Base-by-base conservation (phyloP, 2,113 vertebrate genomes). In the Peromyscus leucopus region DNA sequence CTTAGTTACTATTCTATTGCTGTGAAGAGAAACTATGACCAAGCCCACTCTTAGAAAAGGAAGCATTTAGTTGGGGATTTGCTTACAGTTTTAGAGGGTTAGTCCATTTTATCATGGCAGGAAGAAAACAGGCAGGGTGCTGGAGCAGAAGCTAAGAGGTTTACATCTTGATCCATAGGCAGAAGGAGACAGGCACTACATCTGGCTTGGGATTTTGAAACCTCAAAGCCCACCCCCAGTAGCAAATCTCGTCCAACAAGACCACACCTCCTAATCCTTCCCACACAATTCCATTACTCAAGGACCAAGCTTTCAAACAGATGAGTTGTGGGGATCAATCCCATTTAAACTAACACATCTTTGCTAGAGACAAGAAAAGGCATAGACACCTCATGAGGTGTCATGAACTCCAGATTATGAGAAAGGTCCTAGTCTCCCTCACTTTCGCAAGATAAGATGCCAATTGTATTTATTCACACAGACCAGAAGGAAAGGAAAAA, bases 311-410 rank as follows among this genome's bases (percentile, higher is more conserved):
- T 42, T 85, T 85, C n/a, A 85, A 46, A 65, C 16, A 85, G 24
- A 63, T 31, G 8, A 65, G 4, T 2, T 9, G 65, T 42, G 8
- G 15, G 8, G 15, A 6, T n/a, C 59, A 85, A 31, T 63, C n/a
- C 39, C 13, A 42, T 63, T 26, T 59, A 65, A 85, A 46, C 82
- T 31, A 78, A 26, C 75, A 48, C 46, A 48, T 55, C 33, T 93
- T 96, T 96, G 0, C 71, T 80, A 7, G 63, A 94, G 46, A 84
- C 24, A 48, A 31, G 74, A 33, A 59, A 96, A 96, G 90, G 4
- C 51, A 87, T 46, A 87, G 21, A 71, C 1, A 90, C 7, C 63
- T 80, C 17, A 6, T 61, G 48, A 72, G 78, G 46, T 36, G 28
- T 2, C 15, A 57, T 2, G 19, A 61, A 5, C 26, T 76, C 33